Conservation (phyloP, 2,113 vertebrate genomes). For the Ptilorrhoa leucosticta region DNA sequence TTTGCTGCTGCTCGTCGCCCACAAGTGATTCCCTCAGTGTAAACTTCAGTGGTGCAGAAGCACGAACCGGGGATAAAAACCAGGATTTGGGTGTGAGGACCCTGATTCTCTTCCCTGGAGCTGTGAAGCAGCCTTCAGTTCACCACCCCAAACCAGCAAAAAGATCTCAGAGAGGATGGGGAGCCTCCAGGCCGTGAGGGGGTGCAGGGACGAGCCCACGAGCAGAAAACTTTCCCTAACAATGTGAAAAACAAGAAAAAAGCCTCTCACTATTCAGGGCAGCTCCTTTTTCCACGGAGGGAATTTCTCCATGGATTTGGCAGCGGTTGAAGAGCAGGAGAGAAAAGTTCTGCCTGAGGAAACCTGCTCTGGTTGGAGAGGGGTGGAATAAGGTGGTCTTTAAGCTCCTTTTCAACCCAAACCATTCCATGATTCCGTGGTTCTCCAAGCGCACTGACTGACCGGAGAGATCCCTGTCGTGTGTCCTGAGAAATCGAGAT, state of each 20-base stretch:
- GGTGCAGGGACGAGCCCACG: fast-evolving
- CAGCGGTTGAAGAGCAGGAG: background rate
- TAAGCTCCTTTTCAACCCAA: background rate
- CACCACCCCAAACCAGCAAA: fast-evolving
- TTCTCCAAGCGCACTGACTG: background rate
- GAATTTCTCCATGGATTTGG: background rate
- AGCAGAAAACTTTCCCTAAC: fast-evolving
- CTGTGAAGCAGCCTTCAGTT: fast-evolving
- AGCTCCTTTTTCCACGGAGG: fast-evolving
- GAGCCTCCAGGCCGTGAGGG: fast-evolving
- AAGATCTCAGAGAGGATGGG: fast-evolving
- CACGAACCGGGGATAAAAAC: fast-evolving
- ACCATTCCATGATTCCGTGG: fast-evolving
- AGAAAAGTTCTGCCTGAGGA: background rate
- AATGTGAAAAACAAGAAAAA: background rate
- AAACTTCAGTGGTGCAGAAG: background rate
- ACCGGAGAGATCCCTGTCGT: fast-evolving
- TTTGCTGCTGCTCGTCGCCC: fast-evolving
- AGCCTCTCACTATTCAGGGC: background rate
- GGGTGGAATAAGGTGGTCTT: background rate
- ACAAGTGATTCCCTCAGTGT: fast-evolving
- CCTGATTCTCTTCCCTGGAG: fast-evolving
- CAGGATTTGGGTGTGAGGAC: background rate
- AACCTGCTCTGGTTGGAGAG: no score
- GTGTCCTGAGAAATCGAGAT: fast-evolving